Base-by-base conservation (phyloP, 2,888 invertebrate genomes). In the Himalopsyche anomala region DNA sequence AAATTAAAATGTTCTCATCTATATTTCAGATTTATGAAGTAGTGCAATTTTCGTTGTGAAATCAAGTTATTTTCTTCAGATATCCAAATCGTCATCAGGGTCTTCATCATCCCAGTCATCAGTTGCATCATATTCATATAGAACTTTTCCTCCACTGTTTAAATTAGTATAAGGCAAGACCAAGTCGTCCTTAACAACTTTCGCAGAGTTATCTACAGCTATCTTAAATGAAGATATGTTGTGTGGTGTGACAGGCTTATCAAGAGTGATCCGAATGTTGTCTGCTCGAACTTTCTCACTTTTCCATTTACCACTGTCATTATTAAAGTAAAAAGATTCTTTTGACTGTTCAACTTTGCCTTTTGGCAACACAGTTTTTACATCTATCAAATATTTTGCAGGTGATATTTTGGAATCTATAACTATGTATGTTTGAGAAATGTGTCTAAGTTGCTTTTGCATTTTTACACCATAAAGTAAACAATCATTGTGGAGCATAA, bases 31-130 rank as follows among this genome's bases (percentile, higher is more conserved):
- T 45, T 9, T 45, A 51, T 6, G 15, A 51, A 4, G 5, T 51
- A 15, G 45, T 45, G 8, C 11, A 8, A 9, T 6, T 45, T 51
- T 15, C 51, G 15, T 51, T 51, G 5, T 51, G 15, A 3, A 51
- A 3, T 51, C 15, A 51, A 15, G 15, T 51, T 15, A 15, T 51
- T 11, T 79, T 74, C 19, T 40, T 92, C 92, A 95, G 90, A 97
- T 95, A 91, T 96, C 95, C 87, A 97, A 92, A 92, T 97, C 97
- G 91, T 97, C 97, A 93, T 97, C 97, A 1, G 97, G 97, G 92
- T 97, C 97, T 91, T 97, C 97, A 90, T 96, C 97, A 90, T 97
- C 97, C 93, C 96, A 95, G 90, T 97, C 97, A 91, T 97, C 97
- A 2, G 94, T 94, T 84, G 95, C 95, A 91, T 97, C 97, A 12